Evolutionary conservation across 1,140 invertebrate genomes (phyloP).

Genomic region (Formica selysi): DNA sequence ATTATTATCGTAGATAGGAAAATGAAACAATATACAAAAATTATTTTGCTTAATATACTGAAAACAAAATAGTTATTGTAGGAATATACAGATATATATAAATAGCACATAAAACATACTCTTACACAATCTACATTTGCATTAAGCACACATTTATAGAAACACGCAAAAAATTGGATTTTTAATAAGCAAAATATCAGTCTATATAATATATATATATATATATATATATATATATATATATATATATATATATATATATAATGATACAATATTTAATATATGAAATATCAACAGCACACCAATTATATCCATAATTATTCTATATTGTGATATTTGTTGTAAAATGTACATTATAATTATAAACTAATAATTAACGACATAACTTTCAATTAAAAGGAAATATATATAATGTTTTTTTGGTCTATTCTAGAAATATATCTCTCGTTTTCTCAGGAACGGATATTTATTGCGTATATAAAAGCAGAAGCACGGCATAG

Average conservation of each 20-base stretch:
- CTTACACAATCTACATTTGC: conserved; percentile 33
- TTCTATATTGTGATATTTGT: not conserved
- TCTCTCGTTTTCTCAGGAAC: not conserved
- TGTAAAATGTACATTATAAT: conserved; percentile 7
- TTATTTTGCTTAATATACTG: not conserved
- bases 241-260: not conserved
- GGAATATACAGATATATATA: not conserved
- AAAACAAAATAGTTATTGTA: conserved; percentile 3
- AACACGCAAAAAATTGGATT: not conserved
- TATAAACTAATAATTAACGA: conserved; percentile 12
- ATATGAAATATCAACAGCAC: conserved; percentile 23
- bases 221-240: not conserved
- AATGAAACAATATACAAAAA: not conserved
- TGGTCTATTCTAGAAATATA: not conserved
- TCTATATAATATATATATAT: not conserved
- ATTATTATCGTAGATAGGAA: conserved; percentile 19
- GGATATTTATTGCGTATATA: conserved; percentile 6
- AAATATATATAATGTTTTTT: not conserved
- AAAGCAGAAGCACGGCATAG: conserved; percentile 3
- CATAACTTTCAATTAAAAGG: not conserved
- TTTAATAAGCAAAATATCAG: conserved; percentile 5
- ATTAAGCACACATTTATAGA: conserved; percentile 17
- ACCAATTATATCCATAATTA: conserved; percentile 16
- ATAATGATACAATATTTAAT: conserved; percentile 12
- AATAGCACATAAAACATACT: not conserved